Conservation (phyloP, 2,113 vertebrate genomes). For the Perccottus glenii region DNA sequence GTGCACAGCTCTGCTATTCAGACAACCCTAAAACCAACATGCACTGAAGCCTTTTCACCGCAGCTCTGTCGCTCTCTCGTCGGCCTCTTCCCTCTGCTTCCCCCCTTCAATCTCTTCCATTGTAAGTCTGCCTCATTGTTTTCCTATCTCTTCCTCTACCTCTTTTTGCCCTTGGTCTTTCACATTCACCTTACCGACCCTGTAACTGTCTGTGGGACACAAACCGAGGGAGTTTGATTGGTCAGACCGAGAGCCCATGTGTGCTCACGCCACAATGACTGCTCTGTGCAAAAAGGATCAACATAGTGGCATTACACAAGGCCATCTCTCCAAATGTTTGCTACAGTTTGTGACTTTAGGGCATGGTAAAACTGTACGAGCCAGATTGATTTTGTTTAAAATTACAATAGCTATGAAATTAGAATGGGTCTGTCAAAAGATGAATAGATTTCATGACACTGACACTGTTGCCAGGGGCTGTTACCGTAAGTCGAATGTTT, state of each 20-base stretch:
- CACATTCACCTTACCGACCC: constrained; percentile 36
- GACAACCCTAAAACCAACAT: constrained; percentile 75
- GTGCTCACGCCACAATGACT: constrained; percentile 23
- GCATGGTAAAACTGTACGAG: constrained; percentile 6
- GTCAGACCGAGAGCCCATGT: constrained; percentile 1
- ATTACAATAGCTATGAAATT: constrained; percentile 20
- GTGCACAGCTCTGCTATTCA: constrained; percentile 72
- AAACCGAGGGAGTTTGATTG: constrained; percentile 5
- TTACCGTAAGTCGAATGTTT: constrained; percentile 39
- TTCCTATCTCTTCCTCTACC: constrained; percentile 60
- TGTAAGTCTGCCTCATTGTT: constrained; percentile 64
- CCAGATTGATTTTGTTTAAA: not conserved
- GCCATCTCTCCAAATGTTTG: constrained; percentile 14
- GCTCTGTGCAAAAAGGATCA: constrained; percentile 44
- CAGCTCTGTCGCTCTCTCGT: constrained; percentile 40
- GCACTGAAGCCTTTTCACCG: constrained; percentile 59
- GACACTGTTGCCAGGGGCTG: constrained; percentile 52
- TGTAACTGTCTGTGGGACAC: constrained; percentile 19
- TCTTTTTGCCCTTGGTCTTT: constrained; percentile 46
- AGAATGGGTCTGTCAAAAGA: constrained; percentile 4
- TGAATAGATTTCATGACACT: constrained; percentile 39
- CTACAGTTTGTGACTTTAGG: constrained; percentile 17
- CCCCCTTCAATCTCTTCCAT: constrained; percentile 43
- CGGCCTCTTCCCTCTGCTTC: constrained; percentile 23
- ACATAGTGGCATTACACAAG: constrained; percentile 12